Base-by-base conservation (phyloP, 2,797 vertebrate species). In the Enteromius treurensis region DNA sequence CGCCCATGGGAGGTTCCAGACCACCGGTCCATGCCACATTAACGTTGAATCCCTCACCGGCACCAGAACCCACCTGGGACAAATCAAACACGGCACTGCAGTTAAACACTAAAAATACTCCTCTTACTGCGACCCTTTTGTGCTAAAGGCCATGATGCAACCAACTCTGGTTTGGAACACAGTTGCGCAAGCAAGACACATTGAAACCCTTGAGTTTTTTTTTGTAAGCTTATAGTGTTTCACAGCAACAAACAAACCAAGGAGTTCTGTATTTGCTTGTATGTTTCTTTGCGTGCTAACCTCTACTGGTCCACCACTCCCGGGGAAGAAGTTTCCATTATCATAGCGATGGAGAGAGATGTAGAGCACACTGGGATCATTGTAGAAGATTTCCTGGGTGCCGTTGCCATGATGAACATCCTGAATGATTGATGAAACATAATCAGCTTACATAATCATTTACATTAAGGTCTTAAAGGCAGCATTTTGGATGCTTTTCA, bases 361-460 rank as follows among this genome's bases (percentile, higher is more conserved):
- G 92, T 98, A 99, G 62, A 99, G 95, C 62, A 99, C 94, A 0
- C 94, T 97, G 15, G 97, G 94, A 89, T 99, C 97, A 0, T 91
- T 91, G 93, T 99, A 99, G 92, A 99, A 99, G 55, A 97, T 95
- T 85, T 98, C 96, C 90, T 99, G 97, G 14, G 97, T 99, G 29
- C 97, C 97, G 0, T 99, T 99, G 76, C 98, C 98, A 5, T 99
- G 98, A 91, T 99, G 98, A 87, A 99, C 96, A 0, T 99, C 98
- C 98, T 99, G 81, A 1, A 9, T 34, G 26, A 21, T 65, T 58
- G 47, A 86, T 15, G 8, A 67, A 65, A 29, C 15, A 29, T 9
- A 3, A 65, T 23, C 51, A 53, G 62, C 21, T 19, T 7, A 40
- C 23, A n/a, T 17, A 7, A 21, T 29, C 9, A 17, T 26, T 70